Conservation (phyloP, 1,140 invertebrate species). For the Steinernema feltiae region DNA sequence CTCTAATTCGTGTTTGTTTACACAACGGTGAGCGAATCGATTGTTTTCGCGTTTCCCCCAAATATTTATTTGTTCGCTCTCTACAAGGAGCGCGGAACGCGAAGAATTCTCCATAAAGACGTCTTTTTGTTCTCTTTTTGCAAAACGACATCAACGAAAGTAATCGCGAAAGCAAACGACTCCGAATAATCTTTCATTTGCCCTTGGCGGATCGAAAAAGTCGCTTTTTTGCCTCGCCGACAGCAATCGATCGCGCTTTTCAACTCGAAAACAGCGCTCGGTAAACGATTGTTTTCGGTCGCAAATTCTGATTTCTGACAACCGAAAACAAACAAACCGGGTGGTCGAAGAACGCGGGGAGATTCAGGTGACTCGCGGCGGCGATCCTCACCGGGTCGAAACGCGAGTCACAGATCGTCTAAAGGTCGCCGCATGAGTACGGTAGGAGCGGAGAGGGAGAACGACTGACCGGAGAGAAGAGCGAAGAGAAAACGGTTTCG, state of each 20-base stretch:
- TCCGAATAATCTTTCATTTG: no score
- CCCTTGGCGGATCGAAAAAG: background rate
- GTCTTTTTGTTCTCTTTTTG: no score
- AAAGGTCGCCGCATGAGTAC: background rate
- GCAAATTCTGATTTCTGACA: background rate
- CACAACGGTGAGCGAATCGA: no score
- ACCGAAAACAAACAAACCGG: background rate
- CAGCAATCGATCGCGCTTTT: background rate
- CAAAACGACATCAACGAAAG: no score
- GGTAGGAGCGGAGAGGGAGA: no score
- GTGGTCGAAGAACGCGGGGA: background rate
- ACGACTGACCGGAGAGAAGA: background rate
- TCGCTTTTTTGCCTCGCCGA: background rate
- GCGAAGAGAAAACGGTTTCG: background rate
- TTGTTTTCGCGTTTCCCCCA: no score
- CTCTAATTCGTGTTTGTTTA: no score
- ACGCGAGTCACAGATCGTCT: background rate
- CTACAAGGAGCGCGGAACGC: no score
- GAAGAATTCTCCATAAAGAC: no score
- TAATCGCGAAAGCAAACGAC: no score
- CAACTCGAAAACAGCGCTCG: background rate
- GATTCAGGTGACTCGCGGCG: background rate
- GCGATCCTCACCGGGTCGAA: constrained; percentile 7
- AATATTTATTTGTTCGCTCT: no score
- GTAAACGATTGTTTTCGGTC: background rate